A percentile compares a stretch with the other conserved stretches of the same genome.
Conservation (phyloP, 1,140 invertebrate species). For the Euura lappo region DNA sequence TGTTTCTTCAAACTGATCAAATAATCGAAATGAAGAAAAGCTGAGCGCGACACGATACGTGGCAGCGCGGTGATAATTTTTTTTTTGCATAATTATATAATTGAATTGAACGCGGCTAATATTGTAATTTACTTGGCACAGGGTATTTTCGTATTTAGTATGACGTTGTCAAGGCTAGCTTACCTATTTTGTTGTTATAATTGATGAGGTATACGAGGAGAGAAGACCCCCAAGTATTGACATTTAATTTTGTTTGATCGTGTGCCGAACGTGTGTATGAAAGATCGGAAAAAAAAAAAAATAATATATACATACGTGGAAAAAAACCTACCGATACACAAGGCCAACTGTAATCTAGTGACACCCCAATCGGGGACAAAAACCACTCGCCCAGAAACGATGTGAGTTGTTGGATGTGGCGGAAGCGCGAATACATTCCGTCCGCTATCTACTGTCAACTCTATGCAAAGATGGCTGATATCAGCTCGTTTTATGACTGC, state of each 20-base stretch:
- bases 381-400: slow-evolving; percentile 20
- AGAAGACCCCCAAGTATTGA: not conserved
- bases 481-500: too few relatives aligned
- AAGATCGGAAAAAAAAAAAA: not conserved
- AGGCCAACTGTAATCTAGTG: slow-evolving; percentile 39
- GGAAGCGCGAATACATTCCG: not conserved
- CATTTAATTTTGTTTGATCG: not conserved
- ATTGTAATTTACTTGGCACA: too few relatives aligned
- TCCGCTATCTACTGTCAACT: not conserved
- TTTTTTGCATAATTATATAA: too few relatives aligned
- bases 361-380: slow-evolving; percentile 34
- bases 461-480: slow-evolving; percentile 1
- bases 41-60: too few relatives aligned
- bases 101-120: too few relatives aligned
- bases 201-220: not conserved
- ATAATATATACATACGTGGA: not conserved
- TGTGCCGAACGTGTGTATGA: not conserved
- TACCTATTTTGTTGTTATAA: not conserved
- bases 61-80: too few relatives aligned
- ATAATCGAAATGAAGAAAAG: not conserved
- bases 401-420: not conserved
- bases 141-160: too few relatives aligned
- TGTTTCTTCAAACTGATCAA: not conserved
- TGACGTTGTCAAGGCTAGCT: not conserved
- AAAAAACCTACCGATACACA: slow-evolving; percentile 21